Conservation (phyloP, 2,888 invertebrate genomes). For the Eristalis pertinax region DNA sequence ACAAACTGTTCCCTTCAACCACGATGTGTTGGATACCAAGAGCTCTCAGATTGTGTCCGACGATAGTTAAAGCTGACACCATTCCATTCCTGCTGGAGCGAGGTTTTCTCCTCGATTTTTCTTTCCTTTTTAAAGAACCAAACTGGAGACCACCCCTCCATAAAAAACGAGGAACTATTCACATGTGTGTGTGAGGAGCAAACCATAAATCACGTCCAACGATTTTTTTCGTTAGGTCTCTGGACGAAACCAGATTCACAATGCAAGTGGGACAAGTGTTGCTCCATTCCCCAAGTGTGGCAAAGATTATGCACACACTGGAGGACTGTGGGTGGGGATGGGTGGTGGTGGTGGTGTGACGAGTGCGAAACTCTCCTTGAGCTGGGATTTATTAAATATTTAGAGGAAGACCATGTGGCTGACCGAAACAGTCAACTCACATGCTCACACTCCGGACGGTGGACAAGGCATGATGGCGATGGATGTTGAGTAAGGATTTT, state of each 20-base stretch:
- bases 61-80: slow-evolving; percentile 50
- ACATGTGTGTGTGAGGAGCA: slow-evolving; percentile 37
- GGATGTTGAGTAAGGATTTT: slow-evolving; percentile 62
- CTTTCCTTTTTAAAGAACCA: slow-evolving; percentile 6
- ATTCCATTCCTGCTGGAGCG: slow-evolving; percentile 20
- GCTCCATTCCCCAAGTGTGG: slow-evolving; percentile 44
- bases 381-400: slow-evolving; percentile 69
- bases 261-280: slow-evolving; percentile 70
- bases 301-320: slow-evolving; percentile 63
- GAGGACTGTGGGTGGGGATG: background rate
- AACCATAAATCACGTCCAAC: slow-evolving; percentile 65
- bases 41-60: slow-evolving; percentile 37
- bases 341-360: background rate
- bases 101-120: slow-evolving; percentile 12
- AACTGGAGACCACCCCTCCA: slow-evolving; percentile 29
- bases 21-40: slow-evolving; percentile 21
- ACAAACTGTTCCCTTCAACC: slow-evolving; percentile 52
- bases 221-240: slow-evolving; percentile 31
- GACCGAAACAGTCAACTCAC: slow-evolving; percentile 31
- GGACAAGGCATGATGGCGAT: slow-evolving; percentile 21
- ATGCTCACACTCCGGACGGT: background rate
- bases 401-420: slow-evolving; percentile 66
- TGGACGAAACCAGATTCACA: slow-evolving; percentile 38
- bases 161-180: slow-evolving; percentile 7
- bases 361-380: slow-evolving; percentile 26